Evolutionary conservation across 1,140 invertebrate genomes (phyloP), one percentile per base, ranked within the genome.

Genomic region (Elymnias hypermnestra): DNA sequence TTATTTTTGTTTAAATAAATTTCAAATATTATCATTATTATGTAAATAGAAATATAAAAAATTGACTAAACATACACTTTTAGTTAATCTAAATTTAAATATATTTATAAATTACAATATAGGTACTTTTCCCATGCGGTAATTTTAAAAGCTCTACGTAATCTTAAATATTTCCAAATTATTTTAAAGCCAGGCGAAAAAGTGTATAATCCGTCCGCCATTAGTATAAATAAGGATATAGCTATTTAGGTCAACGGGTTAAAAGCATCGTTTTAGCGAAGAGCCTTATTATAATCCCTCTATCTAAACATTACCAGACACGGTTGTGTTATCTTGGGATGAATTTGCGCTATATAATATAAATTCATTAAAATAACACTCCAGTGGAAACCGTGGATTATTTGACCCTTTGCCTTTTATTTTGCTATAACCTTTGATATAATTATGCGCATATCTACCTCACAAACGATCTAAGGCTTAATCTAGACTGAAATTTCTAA

Each of bases 181-280:
- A 41, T 41, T 29, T 26, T 3, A 18, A 15, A 41, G 15, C 14
- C 15, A 17, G 17, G 10, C 19, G 31, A 22, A 35, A 43, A 43
- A 19, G 28, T 13, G 35, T 4, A 29, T 29, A 43, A 43, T 15
- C 41, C 41, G 18, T 29, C 21, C 10, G 25, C 19, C 29, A 53
- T 48, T 39, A 54, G 39, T 43, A 42, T 43, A 53, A 44, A 48
- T 36, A 46, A 41, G 47, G 42, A 37, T 50, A 50, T 51, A 38
- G 50, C 37, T 51, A 63, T 59, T 49, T 56, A 50, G 60, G 60
- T 63, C 52, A 58, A 56, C 43, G 56, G 58, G 58, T 63, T 63
- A 63, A 63, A 63, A 63, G 56, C 56, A 53, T 48, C 58, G 47
- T 49, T 56, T 59, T 49, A 52, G 41, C 57, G 19, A 48, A 54